Evolutionary conservation across 1,140 invertebrate species (phyloP).

Genomic region (Chironomus striatipennis): DNA sequence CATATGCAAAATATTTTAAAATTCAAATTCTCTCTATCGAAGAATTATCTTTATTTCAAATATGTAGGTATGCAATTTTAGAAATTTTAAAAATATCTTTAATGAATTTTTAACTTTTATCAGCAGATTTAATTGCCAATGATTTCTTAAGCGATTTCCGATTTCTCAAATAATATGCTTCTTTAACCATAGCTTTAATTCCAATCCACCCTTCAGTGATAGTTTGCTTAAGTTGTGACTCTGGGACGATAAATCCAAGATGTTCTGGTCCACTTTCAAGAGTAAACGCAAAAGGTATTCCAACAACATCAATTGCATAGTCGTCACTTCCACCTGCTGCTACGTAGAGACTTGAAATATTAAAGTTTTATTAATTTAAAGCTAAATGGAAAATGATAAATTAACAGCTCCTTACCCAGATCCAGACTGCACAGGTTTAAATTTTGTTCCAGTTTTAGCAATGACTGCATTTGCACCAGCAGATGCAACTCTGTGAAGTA

Average conservation of each 20-base stretch:
- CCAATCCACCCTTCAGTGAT: slow-evolving; percentile 46
- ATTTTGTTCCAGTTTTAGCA: slow-evolving; percentile 44
- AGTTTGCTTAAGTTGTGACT: slow-evolving; percentile 48
- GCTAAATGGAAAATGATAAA: no score
- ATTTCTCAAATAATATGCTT: background rate
- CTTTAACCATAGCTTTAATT: slow-evolving; percentile 35
- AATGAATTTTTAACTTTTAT: no score
- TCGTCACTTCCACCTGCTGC: slow-evolving; percentile 62
- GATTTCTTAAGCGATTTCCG: no score
- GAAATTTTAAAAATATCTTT: no score
- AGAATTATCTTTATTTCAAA: no score
- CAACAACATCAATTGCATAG: slow-evolving; percentile 53
- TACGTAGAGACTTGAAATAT: slow-evolving; percentile 40
- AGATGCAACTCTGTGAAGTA: slow-evolving; percentile 37
- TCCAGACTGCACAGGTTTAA: slow-evolving; percentile 28
- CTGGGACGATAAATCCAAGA: slow-evolving; percentile 54
- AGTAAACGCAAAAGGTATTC: slow-evolving; percentile 56
- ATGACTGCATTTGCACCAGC: slow-evolving; percentile 43
- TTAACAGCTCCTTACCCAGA: slow-evolving; percentile 33
- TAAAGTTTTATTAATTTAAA: no score
- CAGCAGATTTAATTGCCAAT: no score
- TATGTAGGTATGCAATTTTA: no score
- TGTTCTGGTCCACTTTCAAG: slow-evolving; percentile 55
- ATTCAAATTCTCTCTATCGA: no score
- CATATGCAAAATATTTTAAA: no score